A percentile compares a stretch with the other conserved stretches of the same genome.
These are phyloP conservation scores for Anniella stebbinsi DNA, from an alignment of 2,797 vertebrate species.

Conservation along the genomic window DNA sequence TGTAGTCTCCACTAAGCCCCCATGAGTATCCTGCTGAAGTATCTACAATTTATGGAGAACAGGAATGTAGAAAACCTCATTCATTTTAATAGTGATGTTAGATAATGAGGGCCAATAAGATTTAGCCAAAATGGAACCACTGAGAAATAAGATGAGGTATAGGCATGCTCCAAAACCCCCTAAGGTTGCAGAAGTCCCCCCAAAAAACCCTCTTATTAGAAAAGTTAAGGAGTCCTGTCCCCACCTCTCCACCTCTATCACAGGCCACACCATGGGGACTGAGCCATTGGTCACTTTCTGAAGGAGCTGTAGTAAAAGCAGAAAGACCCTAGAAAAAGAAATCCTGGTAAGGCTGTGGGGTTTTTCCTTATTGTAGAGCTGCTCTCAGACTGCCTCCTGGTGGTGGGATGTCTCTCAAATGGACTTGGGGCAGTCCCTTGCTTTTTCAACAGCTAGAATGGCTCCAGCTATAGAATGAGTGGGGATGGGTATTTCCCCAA, in stretches of 20 bases:
- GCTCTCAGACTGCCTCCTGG: background rate
- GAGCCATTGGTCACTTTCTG: too few relatives aligned
- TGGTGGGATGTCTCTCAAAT: background rate
- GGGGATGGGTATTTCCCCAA: background rate
- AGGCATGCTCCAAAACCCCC: background rate
- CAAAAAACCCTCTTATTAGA: too few relatives aligned
- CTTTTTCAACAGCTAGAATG: background rate
- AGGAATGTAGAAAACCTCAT: background rate
- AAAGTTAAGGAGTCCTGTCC: too few relatives aligned
- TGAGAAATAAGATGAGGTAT: background rate
- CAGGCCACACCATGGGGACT: too few relatives aligned
- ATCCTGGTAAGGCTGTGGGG: too few relatives aligned
- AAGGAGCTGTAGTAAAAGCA: too few relatives aligned
- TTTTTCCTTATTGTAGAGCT: too few relatives aligned
- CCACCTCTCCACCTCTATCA: too few relatives aligned
- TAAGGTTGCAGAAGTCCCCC: too few relatives aligned
- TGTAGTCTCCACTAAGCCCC: background rate
- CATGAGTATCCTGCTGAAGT: background rate
- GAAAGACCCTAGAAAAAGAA: too few relatives aligned
- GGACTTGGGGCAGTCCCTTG: background rate
- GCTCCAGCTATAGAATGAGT: background rate
- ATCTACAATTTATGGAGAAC: background rate
- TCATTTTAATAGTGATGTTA: background rate
- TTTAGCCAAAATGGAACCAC: background rate
- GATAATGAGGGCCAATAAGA: background rate